phyloP scores from a whole-genome alignment of 2,888 invertebrate species.

The Resseliella maxima region DNA sequence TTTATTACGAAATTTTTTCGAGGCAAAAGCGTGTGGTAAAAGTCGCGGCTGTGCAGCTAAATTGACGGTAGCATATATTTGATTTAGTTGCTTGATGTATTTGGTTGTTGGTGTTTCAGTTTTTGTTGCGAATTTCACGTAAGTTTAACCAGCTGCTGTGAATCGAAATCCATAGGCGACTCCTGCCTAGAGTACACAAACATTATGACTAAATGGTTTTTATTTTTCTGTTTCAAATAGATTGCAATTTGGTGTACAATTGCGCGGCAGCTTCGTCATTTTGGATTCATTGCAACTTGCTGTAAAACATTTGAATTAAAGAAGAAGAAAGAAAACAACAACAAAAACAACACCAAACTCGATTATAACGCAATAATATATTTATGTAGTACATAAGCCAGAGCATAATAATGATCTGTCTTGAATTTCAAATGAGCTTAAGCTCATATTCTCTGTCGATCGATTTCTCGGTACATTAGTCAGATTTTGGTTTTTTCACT shows the following conservation, averaged over 20 bases:
- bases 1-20: slow-evolving; percentile 6
- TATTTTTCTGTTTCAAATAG: neutral
- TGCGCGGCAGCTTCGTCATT: neutral
- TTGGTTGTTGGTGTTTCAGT: no score
- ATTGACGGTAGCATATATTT: slow-evolving; percentile 23
- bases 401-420: slow-evolving; percentile 39
- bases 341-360: neutral
- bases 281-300: neutral
- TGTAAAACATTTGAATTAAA: neutral
- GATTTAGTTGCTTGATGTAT: slow-evolving; percentile 44
- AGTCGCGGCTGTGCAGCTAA: neutral
- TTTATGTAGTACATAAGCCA: slow-evolving; percentile 31
- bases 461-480: neutral
- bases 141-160: neutral
- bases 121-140: slow-evolving; percentile 15
- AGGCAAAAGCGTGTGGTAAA: neutral
- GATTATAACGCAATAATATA: slow-evolving; percentile 35
- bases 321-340: neutral
- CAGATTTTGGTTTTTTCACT: no score
- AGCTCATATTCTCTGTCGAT: neutral
- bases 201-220: neutral
- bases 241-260: slow-evolving; percentile 2
- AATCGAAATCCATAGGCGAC: neutral
- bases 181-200: neutral
- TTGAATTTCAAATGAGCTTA: slow-evolving; percentile 33